Evolutionary conservation across 2,888 invertebrate species (phyloP).

Genomic region (Euclidia mi): DNA sequence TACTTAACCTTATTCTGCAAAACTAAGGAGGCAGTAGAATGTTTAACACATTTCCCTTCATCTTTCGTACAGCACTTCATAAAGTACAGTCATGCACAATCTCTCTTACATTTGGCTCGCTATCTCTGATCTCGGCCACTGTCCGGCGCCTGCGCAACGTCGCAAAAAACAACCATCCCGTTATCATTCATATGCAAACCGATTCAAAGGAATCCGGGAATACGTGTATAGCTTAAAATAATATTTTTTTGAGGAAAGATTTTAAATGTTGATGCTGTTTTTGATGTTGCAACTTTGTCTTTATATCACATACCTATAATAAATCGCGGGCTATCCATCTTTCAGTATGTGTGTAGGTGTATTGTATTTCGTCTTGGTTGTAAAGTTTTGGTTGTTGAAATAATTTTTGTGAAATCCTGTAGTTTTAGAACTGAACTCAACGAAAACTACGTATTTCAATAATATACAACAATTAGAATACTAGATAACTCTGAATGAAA

Average conservation of each 20-base stretch:
- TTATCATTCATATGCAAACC: slow-evolving; percentile 53
- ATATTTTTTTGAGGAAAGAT: slow-evolving; percentile 26
- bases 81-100: background rate
- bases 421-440: too few relatives aligned
- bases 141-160: slow-evolving; percentile 37
- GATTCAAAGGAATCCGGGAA: slow-evolving; percentile 35
- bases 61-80: too few relatives aligned
- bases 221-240: slow-evolving; percentile 20
- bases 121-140: slow-evolving; percentile 42
- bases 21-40: too few relatives aligned
- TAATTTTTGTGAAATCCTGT: too few relatives aligned
- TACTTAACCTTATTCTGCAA: too few relatives aligned
- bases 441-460: too few relatives aligned
- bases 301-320: too few relatives aligned
- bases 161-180: slow-evolving; percentile 41
- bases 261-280: slow-evolving; percentile 2
- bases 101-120: slow-evolving; percentile 10
- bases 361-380: too few relatives aligned
- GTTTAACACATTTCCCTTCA: too few relatives aligned
- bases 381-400: too few relatives aligned
- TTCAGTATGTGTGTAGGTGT: background rate
- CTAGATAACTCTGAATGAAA: too few relatives aligned
- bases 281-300: background rate
- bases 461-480: too few relatives aligned
- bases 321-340: background rate